A percentile compares a stretch with the other conserved stretches of the same genome.
These are phyloP conservation scores for Blera fallax DNA, from an alignment of 2,888 invertebrate species.

Conservation along the genomic window DNA sequence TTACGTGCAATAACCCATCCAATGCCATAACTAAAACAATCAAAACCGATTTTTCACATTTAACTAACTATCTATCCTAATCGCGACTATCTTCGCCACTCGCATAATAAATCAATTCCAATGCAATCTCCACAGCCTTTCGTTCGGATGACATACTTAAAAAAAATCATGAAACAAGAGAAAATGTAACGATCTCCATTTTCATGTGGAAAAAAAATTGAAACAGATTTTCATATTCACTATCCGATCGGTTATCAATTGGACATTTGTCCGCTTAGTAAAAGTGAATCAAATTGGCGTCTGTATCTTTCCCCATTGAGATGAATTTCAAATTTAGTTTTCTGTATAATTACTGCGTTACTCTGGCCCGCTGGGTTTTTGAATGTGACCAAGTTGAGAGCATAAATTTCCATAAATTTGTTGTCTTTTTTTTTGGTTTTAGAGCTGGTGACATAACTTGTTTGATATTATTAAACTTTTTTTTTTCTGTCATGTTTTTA, in stretches of 20 bases:
- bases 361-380: neutral
- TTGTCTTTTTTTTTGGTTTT: neutral
- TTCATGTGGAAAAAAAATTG: neutral
- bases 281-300: constrained; percentile 40
- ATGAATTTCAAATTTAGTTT: constrained; percentile 8
- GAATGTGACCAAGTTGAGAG: constrained; percentile 4
- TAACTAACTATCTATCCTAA: neutral
- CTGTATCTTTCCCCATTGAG: neutral
- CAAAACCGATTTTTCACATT: neutral
- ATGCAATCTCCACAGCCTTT: neutral
- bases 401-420: constrained; percentile 48
- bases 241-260: neutral
- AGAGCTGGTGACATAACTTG: constrained; percentile 26
- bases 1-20: neutral
- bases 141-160: neutral
- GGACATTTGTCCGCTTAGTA: constrained; percentile 6
- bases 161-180: neutral
- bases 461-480: neutral
- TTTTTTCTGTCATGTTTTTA: neutral
- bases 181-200: neutral
- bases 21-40: neutral
- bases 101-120: neutral
- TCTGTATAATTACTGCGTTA: neutral
- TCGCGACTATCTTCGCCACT: neutral
- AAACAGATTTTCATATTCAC: constrained; percentile 21